Evolutionary conservation across 2,797 vertebrate genomes (phyloP).

Genomic region (Phylloscopus collybita): DNA sequence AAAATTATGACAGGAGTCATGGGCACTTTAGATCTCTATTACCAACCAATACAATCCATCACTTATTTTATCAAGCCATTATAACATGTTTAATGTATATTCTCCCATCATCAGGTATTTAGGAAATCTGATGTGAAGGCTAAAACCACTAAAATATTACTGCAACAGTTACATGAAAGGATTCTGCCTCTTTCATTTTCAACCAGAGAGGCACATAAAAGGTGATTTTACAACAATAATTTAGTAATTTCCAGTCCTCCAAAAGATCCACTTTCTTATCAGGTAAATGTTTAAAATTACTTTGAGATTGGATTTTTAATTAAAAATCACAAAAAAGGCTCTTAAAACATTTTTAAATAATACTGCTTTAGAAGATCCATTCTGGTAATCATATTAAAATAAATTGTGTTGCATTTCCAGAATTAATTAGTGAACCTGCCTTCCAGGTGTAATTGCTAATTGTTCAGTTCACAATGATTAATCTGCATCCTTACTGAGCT

Average conservation of each 20-base stretch:
- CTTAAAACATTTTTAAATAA: conserved; percentile 3
- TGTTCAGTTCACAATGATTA: not conserved
- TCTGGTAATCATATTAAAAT: conserved; percentile 3
- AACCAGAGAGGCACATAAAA: not conserved
- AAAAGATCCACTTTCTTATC: not conserved
- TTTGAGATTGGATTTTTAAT: conserved; percentile 20
- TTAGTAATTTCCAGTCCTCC: not conserved
- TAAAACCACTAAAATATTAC: not conserved
- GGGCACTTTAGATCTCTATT: not conserved
- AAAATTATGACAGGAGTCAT: not conserved
- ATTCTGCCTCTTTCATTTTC: not conserved
- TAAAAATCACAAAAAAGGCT: conserved; percentile 18
- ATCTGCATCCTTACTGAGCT: not conserved
- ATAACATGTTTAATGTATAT: not conserved
- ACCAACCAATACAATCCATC: not conserved
- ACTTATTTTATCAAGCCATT: not conserved
- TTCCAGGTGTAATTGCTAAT: conserved; percentile 21
- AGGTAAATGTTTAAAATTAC: not conserved
- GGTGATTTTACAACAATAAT: not conserved
- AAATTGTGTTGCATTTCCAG: not conserved
- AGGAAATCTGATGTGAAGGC: not conserved
- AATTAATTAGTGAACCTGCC: conserved; percentile 38
- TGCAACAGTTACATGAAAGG: not conserved
- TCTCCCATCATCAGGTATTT: not conserved
- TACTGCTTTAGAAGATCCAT: not conserved